These are phyloP conservation scores for Protaetia brevitarsis DNA, from an alignment of 1,140 invertebrate species.

Conservation along the genomic window DNA sequence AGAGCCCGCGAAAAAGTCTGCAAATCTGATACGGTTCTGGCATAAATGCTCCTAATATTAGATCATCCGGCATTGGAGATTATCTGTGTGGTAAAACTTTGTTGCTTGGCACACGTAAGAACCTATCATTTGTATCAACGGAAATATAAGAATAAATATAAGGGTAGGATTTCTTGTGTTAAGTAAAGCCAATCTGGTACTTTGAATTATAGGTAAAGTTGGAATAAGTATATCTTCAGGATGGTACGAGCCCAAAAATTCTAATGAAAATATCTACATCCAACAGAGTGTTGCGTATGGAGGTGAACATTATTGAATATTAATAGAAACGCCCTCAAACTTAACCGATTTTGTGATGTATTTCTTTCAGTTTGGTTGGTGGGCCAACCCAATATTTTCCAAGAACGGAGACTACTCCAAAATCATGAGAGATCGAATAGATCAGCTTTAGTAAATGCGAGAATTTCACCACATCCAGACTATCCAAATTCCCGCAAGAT, in stretches of 20 bases:
- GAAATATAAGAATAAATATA: conserved; percentile 35
- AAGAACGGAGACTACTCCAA: conserved; percentile 44
- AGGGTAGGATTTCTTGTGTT: background rate
- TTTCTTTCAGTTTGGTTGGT: conserved; percentile 43
- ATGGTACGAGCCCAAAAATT: conserved; percentile 59
- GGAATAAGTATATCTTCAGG: conserved; percentile 61
- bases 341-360: background rate
- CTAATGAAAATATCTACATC: conserved; percentile 52
- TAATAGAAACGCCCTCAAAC: background rate
- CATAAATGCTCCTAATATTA: conserved; percentile 40
- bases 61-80: conserved; percentile 41
- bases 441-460: conserved; percentile 49
- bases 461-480: conserved; percentile 48
- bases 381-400: conserved; percentile 42
- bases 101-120: conserved; percentile 48
- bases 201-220: conserved; percentile 54
- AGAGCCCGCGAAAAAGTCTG: too few relatives aligned
- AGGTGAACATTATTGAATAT: conserved; percentile 33
- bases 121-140: conserved; percentile 49
- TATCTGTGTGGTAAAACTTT: conserved; percentile 50
- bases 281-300: conserved; percentile 49
- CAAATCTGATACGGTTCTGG: conserved; percentile 42
- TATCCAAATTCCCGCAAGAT: conserved; percentile 51
- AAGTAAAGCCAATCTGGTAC: background rate
- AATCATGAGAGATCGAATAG: conserved; percentile 50